Evolutionary conservation across 2,888 invertebrate species (phyloP), one percentile per base, ranked within the genome.

Genomic region (Charanyca ferruginea): DNA sequence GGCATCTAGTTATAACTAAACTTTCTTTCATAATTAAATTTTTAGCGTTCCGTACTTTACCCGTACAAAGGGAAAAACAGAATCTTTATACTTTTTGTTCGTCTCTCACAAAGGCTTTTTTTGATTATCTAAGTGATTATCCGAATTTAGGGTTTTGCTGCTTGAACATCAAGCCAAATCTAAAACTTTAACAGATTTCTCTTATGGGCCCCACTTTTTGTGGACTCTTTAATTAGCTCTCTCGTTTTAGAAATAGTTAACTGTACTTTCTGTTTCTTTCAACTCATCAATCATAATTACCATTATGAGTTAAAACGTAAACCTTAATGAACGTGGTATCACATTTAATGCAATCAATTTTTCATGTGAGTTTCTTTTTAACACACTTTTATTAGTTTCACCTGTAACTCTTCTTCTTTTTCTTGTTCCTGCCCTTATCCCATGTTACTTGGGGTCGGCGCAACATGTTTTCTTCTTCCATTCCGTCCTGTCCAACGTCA

Each of bases 211-310:
- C 45, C 28, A 52, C 41, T 22, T 38, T 18, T 53, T 35, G 28
- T 11, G 28, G 23, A 22, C 38, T 25, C 32, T 62, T 9, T 47
- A 45, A 55, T 49, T 16, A 60, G 22, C 13, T 44, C 38, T 38
- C 28, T 45, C 32, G n/a, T 1, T 41, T 72, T 53, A 41, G 11
- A 49, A 53, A 66, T 44, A 44, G 32, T 48, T 32, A 52, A 45
- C 52, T 25, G 16, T 53, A 48, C 25, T 55, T 28, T 25, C 32
- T n/a, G 35, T 47, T 52, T 57, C 28, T 52, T 25, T 45, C 18
- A 53, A 25, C 48, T 76, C 73, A 70, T 71, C 49, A 53, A 76
- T 76, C 66, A 66, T 61, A 71, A 71, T 74, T 66, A 47, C 35
- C 7, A 28, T 9, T 23, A 53, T n/a, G 47, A 65, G 48, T 66